phyloP scores from a whole-genome alignment of 2,888 invertebrate genomes.

The Bursaphelenchus okinawaensis region DNA sequence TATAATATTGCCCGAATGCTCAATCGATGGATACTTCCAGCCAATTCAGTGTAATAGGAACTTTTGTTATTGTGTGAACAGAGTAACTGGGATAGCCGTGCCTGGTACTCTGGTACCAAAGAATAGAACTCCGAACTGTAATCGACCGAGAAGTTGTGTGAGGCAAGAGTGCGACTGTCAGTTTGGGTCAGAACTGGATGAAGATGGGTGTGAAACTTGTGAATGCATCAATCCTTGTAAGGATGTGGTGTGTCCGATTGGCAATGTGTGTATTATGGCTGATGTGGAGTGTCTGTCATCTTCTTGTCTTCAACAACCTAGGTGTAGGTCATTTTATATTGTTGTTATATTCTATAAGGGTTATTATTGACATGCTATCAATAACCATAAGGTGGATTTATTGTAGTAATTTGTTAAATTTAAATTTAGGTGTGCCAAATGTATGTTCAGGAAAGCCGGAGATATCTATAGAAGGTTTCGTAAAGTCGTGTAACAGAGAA shows the following conservation, averaged over 20 bases:
- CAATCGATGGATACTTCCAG: slow-evolving; percentile 44
- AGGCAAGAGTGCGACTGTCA: slow-evolving; percentile 27
- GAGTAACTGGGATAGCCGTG: slow-evolving; percentile 37
- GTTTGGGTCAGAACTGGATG: slow-evolving; percentile 36
- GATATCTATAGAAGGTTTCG: slow-evolving; percentile 27
- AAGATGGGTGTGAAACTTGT: slow-evolving; percentile 46
- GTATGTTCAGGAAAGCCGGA: slow-evolving; percentile 42
- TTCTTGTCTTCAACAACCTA: slow-evolving; percentile 44
- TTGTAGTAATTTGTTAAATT: not conserved
- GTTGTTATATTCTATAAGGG: too few relatives aligned
- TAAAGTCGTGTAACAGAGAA: slow-evolving; percentile 32
- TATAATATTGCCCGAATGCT: slow-evolving; percentile 34
- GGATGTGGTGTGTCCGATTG: slow-evolving; percentile 38
- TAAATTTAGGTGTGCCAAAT: slow-evolving; percentile 39
- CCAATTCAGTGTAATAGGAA: slow-evolving; percentile 47
- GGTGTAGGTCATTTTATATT: slow-evolving; percentile 44
- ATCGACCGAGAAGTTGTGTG: slow-evolving; percentile 8
- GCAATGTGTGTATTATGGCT: slow-evolving; percentile 40
- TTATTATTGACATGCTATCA: too few relatives aligned
- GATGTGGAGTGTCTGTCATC: slow-evolving; percentile 42
- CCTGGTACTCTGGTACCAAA: slow-evolving; percentile 33
- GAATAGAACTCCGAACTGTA: slow-evolving; percentile 34
- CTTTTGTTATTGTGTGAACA: slow-evolving; percentile 48
- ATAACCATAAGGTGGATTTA: too few relatives aligned
- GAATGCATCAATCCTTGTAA: slow-evolving; percentile 45